phyloP scores from a whole-genome alignment of 2,888 invertebrate genomes.

The Perizoma affinitatum region DNA sequence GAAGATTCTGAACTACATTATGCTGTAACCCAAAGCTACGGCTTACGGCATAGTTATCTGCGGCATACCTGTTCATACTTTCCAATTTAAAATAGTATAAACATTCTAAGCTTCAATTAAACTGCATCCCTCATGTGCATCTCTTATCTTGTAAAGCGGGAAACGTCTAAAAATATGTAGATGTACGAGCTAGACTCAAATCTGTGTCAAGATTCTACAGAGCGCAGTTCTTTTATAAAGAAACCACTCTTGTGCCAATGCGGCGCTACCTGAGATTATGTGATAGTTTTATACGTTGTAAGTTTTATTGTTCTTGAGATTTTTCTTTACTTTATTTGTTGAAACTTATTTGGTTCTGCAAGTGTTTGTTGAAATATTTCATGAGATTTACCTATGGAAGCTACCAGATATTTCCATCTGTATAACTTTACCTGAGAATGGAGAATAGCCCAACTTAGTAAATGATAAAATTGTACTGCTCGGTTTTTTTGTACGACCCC shows the following conservation, averaged over 20 bases:
- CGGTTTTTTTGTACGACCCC: too few relatives aligned
- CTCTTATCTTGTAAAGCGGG: conserved; percentile 21
- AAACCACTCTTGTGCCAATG: conserved; percentile 27
- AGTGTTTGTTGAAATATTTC: neutral
- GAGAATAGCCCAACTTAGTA: too few relatives aligned
- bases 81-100: neutral
- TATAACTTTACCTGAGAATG: too few relatives aligned
- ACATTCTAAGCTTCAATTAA: conserved; percentile 9
- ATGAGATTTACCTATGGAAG: too few relatives aligned
- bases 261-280: conserved; percentile 26
- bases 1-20: too few relatives aligned
- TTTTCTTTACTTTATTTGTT: conserved; percentile 8
- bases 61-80: neutral
- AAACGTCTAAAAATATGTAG: conserved; percentile 36
- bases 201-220: conserved; percentile 38
- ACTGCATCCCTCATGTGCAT: conserved; percentile 6
- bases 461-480: too few relatives aligned
- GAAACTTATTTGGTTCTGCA: conserved; percentile 11
- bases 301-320: conserved; percentile 19
- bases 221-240: conserved; percentile 36
- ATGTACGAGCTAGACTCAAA: conserved; percentile 31
- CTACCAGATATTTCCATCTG: too few relatives aligned
- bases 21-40: neutral
- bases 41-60: neutral
- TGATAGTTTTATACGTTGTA: conserved; percentile 22